A percentile compares a stretch with the other conserved stretches of the same genome.
These are phyloP conservation scores for Drosophila barbarae DNA, from an alignment of 2,888 invertebrate species.

Conservation along the genomic window DNA sequence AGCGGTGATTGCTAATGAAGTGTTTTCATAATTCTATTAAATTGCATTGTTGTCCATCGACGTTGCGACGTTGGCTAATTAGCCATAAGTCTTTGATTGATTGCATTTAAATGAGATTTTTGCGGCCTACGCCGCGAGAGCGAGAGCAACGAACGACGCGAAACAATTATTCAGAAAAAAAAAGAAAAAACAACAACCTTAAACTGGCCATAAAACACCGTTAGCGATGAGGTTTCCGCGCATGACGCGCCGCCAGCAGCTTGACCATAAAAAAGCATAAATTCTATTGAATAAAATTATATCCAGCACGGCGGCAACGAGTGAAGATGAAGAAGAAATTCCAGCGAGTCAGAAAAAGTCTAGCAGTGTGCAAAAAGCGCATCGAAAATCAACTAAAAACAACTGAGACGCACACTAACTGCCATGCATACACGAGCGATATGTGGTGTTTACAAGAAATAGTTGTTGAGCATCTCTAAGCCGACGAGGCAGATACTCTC, in stretches of 20 bases:
- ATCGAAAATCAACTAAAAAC: constrained; percentile 49
- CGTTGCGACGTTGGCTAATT: constrained; percentile 22
- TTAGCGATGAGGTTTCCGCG: constrained; percentile 44
- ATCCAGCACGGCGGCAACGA: constrained; percentile 10
- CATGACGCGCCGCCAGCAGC: constrained; percentile 46
- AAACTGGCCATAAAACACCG: constrained; percentile 43
- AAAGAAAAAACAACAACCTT: constrained; percentile 17
- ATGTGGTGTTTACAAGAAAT: constrained; percentile 31
- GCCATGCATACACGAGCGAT: constrained; percentile 15
- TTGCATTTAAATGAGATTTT: constrained; percentile 41
- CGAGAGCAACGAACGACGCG: constrained; percentile 36
- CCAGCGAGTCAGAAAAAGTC: constrained; percentile 41
- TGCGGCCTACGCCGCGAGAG: background rate
- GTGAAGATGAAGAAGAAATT: constrained; percentile 15
- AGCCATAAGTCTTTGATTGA: constrained; percentile 26
- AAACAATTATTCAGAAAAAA: constrained; percentile 26
- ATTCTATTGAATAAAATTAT: constrained; percentile 60
- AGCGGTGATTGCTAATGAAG: constrained; percentile 34
- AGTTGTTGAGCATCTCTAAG: background rate
- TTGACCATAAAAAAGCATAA: constrained; percentile 51
- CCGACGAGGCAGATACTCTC: background rate
- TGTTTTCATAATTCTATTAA: constrained; percentile 44
- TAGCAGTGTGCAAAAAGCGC: constrained; percentile 64
- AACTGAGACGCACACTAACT: constrained; percentile 6
- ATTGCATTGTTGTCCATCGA: constrained; percentile 21